phyloP scores from a whole-genome alignment of 2,113 vertebrate genomes.

The Pantherophis guttatus region DNA sequence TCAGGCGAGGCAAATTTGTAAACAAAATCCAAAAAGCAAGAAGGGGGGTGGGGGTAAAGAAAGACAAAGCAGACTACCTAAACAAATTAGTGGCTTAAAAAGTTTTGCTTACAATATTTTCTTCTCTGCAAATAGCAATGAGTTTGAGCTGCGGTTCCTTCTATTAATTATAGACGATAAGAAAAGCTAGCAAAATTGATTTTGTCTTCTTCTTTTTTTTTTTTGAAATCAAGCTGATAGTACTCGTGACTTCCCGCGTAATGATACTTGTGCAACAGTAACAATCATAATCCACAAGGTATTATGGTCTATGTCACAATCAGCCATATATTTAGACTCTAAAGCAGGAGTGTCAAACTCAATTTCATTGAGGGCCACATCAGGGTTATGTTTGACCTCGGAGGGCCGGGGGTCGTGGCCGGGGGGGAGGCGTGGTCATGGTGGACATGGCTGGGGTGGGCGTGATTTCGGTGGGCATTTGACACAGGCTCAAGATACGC shows the following conservation, averaged over 20 bases:
- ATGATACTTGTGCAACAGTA: not conserved
- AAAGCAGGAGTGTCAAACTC: too few relatives aligned
- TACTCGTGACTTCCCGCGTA: not conserved
- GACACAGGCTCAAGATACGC: too few relatives aligned
- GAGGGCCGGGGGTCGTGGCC: too few relatives aligned
- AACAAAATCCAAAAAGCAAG: constrained; percentile 35
- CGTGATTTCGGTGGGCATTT: too few relatives aligned
- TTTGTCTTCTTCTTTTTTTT: not conserved
- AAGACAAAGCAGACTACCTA: constrained; percentile 26
- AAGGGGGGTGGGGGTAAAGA: not conserved
- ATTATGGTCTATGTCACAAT: not conserved
- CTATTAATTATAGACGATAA: constrained; percentile 27
- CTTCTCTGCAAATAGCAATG: constrained; percentile 20
- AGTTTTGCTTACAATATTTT: constrained; percentile 21
- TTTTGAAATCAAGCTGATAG: not conserved
- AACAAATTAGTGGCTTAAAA: constrained; percentile 32
- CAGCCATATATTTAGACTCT: too few relatives aligned
- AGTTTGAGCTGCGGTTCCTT: not conserved
- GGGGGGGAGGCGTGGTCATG: too few relatives aligned
- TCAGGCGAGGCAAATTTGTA: constrained; percentile 39
- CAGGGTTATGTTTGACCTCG: too few relatives aligned
- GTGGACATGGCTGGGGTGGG: too few relatives aligned
- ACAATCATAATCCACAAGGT: not conserved
- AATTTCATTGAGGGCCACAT: too few relatives aligned
- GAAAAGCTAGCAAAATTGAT: not conserved